Evolutionary conservation across 1,140 invertebrate genomes (phyloP).

Genomic region (Wiebesia pumilae): DNA sequence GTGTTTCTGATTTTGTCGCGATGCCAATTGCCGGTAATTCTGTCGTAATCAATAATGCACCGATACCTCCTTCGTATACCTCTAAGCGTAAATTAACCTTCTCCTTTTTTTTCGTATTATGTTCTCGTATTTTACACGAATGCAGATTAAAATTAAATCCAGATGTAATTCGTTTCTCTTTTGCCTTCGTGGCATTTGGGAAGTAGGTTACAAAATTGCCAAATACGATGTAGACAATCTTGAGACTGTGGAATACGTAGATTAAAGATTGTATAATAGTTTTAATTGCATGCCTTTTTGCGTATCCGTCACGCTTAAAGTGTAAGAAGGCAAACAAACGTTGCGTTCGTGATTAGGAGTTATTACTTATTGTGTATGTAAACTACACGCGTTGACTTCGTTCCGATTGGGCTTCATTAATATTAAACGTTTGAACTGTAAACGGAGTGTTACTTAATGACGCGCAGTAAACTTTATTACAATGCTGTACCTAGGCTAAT

Average conservation of each 20-base stretch:
- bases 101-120: no score
- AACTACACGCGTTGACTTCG: neutral
- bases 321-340: neutral
- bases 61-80: no score
- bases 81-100: no score
- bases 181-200: no score
- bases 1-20: neutral
- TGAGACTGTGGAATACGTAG: neutral
- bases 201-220: neutral
- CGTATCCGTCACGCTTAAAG: neutral
- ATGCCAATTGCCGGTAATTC: no score
- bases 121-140: no score
- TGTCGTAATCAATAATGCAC: no score
- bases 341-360: neutral
- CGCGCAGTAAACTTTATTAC: neutral
- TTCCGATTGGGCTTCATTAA: neutral
- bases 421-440: neutral
- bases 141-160: no score
- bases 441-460: neutral
- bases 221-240: neutral
- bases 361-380: neutral
- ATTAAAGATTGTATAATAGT: neutral
- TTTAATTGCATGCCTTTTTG: neutral
- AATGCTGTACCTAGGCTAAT: neutral
- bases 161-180: no score